Evolutionary conservation across 2,113 vertebrate species (phyloP).

Genomic region (Podilymbus podiceps): DNA sequence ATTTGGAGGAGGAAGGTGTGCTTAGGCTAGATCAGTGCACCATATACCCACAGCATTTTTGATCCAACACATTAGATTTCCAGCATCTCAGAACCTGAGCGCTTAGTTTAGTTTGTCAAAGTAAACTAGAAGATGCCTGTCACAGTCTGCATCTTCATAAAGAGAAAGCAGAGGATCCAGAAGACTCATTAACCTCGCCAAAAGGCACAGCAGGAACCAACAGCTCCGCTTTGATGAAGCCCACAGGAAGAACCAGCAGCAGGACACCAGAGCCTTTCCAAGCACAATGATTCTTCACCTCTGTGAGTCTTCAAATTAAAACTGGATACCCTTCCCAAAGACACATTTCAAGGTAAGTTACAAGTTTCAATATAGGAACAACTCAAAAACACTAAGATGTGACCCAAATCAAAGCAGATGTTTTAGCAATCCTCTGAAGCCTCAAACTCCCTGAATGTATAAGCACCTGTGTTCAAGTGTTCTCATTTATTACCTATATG

Average conservation of each 20-base stretch:
- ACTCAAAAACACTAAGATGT: background rate
- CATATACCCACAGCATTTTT: background rate
- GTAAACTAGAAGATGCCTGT: background rate
- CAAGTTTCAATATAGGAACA: background rate
- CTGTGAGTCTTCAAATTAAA: background rate
- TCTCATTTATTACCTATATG: background rate
- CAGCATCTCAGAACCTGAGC: background rate
- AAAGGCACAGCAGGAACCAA: background rate
- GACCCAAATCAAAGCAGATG: background rate
- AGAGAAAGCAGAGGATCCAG: background rate
- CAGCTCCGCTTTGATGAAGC: background rate
- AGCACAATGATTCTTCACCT: background rate
- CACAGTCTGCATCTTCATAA: background rate
- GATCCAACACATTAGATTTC: background rate
- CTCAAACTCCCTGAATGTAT: background rate
- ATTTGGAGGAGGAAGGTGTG: background rate
- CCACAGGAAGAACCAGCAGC: background rate
- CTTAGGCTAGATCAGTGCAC: background rate
- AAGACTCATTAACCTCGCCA: background rate
- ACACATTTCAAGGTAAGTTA: background rate
- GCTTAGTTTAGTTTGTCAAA: background rate
- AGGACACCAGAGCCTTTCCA: background rate
- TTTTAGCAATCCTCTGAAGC: background rate
- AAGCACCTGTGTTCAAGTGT: background rate
- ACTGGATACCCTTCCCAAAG: background rate